phyloP scores from a whole-genome alignment of 2,113 vertebrate species.

The Solenodon paradoxus region DNA sequence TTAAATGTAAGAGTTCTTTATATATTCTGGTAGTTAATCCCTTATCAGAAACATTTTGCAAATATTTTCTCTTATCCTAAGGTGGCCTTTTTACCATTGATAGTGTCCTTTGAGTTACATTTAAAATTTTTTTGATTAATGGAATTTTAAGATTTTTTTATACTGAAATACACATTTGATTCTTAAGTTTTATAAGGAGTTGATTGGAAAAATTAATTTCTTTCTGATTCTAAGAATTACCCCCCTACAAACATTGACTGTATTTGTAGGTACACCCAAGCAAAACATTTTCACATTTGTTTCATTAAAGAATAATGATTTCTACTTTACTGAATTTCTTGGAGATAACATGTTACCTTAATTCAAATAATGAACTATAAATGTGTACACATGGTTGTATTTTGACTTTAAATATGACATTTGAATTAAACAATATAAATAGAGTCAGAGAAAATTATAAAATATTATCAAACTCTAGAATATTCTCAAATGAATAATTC shows the following conservation, averaged over 20 bases:
- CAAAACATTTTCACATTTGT: slow-evolving; percentile 11
- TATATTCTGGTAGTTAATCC: not conserved
- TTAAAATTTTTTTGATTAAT: not conserved
- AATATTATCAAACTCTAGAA: not conserved
- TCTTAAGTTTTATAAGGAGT: not conserved
- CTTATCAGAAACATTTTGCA: not conserved
- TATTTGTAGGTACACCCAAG: not conserved
- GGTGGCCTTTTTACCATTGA: not conserved
- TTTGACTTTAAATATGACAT: not conserved
- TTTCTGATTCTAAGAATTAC: slow-evolving; percentile 24
- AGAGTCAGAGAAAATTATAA: slow-evolving; percentile 13
- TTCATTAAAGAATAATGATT: not conserved
- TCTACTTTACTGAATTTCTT: slow-evolving; percentile 16
- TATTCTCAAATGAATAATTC: slow-evolving; percentile 19
- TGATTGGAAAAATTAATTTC: not conserved
- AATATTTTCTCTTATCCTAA: not conserved
- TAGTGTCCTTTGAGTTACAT: no score
- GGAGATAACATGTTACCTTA: not conserved
- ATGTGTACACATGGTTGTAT: not conserved
- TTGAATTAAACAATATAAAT: slow-evolving; percentile 22
- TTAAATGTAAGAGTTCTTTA: not conserved
- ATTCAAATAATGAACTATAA: not conserved
- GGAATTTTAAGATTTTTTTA: slow-evolving; percentile 4
- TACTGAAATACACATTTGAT: not conserved
- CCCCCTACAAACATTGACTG: not conserved